Evolutionary conservation across 2,888 invertebrate genomes (phyloP), one percentile per base, ranked within the genome.

Genomic region (Heliothis peltigera): DNA sequence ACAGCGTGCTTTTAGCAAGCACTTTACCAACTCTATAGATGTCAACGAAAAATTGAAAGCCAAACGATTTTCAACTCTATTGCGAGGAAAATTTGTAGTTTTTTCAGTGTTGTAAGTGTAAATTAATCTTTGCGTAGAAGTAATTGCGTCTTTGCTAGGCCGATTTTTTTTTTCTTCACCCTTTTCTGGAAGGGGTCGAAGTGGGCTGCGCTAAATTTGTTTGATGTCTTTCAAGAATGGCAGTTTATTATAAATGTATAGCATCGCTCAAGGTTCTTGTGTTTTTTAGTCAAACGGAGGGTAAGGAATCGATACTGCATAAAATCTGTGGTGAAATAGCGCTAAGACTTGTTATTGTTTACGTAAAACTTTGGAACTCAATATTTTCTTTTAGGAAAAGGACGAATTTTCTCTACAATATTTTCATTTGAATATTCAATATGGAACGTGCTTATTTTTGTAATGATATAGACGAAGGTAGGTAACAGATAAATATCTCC

Each of bases 111-210:
- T 25, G 54, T 54, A 56, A 55, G 18, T 15, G 32, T 48, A 19
- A 39, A 15, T 35, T 78, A 65, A 80, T 68, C 55, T 81, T 90
- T 80, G 93, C 75, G 70, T 84, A 92, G 89, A 69, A 88, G 84
- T 94, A 94, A 93, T 94, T 94, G 90, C 94, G 93, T 94, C 94
- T 94, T 94, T 88, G 84, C 87, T 88, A 85, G 86, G 83, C 59
- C 76, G 89, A 84, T 89, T 91, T 91, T 90, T 67, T n/a, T 89
- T 79, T 88, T 86, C 84, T 84, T 75, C 64, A 83, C 86, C 87
- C 85, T 85, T 86, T 86, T 84, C 75, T 77, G 80, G 73, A 81
- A 89, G 89, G 74, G 92, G 91, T 81, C 85, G 79, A 76, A 85
- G 84, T 82, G 81, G 83, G 55, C 25, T 58, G 62, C 59, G 56